Base-by-base conservation (phyloP, 2,888 invertebrate genomes). In the Heliconius charithonia region DNA sequence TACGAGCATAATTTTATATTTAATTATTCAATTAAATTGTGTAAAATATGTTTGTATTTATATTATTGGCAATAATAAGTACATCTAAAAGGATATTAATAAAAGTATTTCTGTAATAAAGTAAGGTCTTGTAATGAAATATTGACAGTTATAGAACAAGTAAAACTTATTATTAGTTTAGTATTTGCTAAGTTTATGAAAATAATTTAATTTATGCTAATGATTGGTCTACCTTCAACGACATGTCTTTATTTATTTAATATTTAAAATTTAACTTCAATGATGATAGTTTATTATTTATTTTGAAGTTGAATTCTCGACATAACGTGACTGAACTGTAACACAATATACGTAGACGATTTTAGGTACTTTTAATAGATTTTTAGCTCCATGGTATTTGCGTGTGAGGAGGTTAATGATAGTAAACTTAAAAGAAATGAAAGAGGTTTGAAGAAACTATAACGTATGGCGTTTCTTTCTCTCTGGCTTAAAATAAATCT, bases 191-290 rank as follows among this genome's bases (percentile, higher is more conserved):
- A 10, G 56, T 67, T 37, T 67, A 69, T 69, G 67, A 41, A 4
- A 3, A 45, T 41, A 0, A 69, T 27, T 56, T 22, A 1, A 56
- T 29, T 71, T 16, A 56, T 29, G 29, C 13, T 29, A 56, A 71
- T 71, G 22, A 19, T 56, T 27, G 32, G 71, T 72, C 29, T n/a
- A 19, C 56, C 56, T 72, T 56, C 71, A 56, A 56, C 22, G 29
- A 19, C 70, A 16, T 51, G 10, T 45, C 6, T 25, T 27, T n/a
- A 27, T 27, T 27, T 19, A 27, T 45, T 70, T 10, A 70, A 19
- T 16, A 1, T 62, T 62, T 62, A 12, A 12, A n/a, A n/a, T n/a
- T n/a, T n/a, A n/a, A n/a, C n/a, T n/a, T n/a, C n/a, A n/a, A n/a
- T n/a, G n/a, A n/a, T n/a, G 2, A 7, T 63, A 37, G 6, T 32